Evolutionary conservation across 2,113 vertebrate genomes (phyloP), one percentile per base, ranked within the genome.

Genomic region (Muntiacus reevesi): DNA sequence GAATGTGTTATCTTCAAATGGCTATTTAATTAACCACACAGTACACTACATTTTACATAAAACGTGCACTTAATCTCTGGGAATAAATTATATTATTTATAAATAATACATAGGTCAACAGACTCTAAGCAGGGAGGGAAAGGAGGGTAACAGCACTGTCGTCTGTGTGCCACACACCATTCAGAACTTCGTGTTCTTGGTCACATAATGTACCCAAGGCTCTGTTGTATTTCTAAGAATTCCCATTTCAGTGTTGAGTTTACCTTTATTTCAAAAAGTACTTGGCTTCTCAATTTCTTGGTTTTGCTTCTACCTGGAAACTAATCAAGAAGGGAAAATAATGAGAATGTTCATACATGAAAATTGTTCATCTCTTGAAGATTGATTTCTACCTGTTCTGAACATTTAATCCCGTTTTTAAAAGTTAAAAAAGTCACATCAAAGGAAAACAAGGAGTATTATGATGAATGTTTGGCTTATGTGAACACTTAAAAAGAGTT

Each of bases 71-170:
- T 79, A 25, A 89, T 92, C 97, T 98, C 96, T 97, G 96, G 98
- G 97, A 98, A 96, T 81, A 27, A 47, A 54, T 97, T 95, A 45
- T 21, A 5, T 93, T 86, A 33, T 6, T 91, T 98, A 85, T 93
- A 82, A 96, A 40, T 7, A 10, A 90, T 85, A 67, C 64, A 57
- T 62, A 87, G 93, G 94, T 96, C 89, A 95, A 91, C 88, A 50
- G 43, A 96, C 94, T 97, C 83, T 62, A 81, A 97, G 95, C 95
- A 95, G 98, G 96, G 94, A 96, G 92, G 96, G 95, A 86, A 87
- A 59, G 96, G 87, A 93, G 52, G 95, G 85, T 59, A 95, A 97
- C 11, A 95, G 87, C 93, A 95, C 76, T 85, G 27, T 96, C 67
- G 27, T 95, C 81, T 47, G 14, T 92, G 83, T 96, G 52, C 79